phyloP scores from a whole-genome alignment of 2,797 vertebrate species.

The Characodon lateralis region DNA sequence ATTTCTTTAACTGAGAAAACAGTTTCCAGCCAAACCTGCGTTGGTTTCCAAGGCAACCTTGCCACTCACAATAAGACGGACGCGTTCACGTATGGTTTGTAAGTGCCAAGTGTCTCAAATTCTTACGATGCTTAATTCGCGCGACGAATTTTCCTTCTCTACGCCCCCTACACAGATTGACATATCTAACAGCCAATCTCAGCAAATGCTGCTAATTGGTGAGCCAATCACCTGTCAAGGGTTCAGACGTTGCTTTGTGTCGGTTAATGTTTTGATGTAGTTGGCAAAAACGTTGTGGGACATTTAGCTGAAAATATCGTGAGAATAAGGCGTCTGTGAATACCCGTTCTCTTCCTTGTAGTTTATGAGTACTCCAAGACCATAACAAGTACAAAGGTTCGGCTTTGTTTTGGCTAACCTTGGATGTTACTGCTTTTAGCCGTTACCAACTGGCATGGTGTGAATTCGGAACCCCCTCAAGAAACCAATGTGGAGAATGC shows the following conservation, averaged over 20 bases:
- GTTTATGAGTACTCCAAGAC: neutral
- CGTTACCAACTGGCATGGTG: slow-evolving; percentile 47
- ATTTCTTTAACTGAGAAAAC: neutral
- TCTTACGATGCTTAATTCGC: slow-evolving; percentile 37
- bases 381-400: neutral
- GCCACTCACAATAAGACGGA: neutral
- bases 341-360: neutral
- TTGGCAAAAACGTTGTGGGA: slow-evolving; percentile 32
- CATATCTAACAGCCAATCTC: slow-evolving; percentile 45
- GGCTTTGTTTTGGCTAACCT: slow-evolving; percentile 7
- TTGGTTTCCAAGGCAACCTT: neutral
- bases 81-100: neutral
- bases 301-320: neutral
- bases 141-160: slow-evolving; percentile 37
- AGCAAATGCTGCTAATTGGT: neutral
- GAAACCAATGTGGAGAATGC: slow-evolving; percentile 55
- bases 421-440: slow-evolving; percentile 63
- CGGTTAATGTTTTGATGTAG: slow-evolving; percentile 68
- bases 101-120: neutral
- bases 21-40: neutral
- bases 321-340: neutral
- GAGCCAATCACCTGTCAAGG: slow-evolving; percentile 46
- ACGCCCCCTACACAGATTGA: slow-evolving; percentile 19
- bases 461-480: slow-evolving; percentile 45
- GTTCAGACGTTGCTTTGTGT: slow-evolving; percentile 20